phyloP scores from a whole-genome alignment of 2,113 vertebrate species.

The Columbina picui region DNA sequence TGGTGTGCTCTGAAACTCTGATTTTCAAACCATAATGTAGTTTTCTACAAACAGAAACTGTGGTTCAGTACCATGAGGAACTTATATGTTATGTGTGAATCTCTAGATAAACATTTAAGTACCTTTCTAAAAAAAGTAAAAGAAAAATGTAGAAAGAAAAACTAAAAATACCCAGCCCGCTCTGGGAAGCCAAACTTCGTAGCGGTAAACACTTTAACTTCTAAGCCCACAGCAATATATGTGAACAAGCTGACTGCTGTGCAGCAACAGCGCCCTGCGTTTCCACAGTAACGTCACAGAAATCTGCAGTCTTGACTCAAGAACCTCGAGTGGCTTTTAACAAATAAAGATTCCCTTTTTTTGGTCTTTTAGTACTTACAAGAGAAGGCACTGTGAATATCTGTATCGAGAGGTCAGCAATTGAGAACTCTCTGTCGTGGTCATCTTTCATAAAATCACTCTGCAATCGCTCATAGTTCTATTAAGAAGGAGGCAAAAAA shows the following conservation, averaged over 20 bases:
- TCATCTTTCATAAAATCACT: constrained; percentile 96
- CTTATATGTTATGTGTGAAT: background rate
- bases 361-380: constrained; percentile 87
- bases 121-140: background rate
- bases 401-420: constrained; percentile 97
- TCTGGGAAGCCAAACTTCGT: background rate
- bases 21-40: background rate
- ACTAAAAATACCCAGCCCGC: background rate
- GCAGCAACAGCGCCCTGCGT: background rate
- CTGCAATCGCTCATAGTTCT: constrained; percentile 97
- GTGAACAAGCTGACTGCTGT: background rate
- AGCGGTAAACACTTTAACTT: background rate
- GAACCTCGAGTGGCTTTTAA: constrained; percentile 50
- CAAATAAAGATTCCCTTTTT: constrained; percentile 67
- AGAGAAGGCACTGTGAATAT: constrained; percentile 97
- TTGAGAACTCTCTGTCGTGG: constrained; percentile 95
- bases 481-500: constrained; percentile 86
- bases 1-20: background rate
- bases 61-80: background rate
- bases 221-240: background rate
- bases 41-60: background rate
- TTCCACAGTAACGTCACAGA: constrained; percentile 14
- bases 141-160: background rate
- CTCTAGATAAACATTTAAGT: background rate
- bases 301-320: constrained; percentile 18